These are phyloP conservation scores for Acleris literana DNA, from an alignment of 2,888 invertebrate species.

Conservation along the genomic window DNA sequence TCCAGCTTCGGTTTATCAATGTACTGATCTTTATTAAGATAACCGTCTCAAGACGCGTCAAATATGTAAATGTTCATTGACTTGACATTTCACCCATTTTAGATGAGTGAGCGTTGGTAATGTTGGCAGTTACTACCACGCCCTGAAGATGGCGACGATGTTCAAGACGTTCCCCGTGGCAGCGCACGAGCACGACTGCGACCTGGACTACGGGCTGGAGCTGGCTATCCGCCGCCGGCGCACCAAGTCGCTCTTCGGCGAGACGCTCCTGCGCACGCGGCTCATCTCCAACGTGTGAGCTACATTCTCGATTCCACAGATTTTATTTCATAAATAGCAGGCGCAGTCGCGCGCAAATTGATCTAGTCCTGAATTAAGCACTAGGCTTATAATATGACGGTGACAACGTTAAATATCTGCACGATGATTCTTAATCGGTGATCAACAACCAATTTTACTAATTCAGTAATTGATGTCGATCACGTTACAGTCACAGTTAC, in stretches of 20 bases:
- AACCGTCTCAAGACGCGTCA: no score
- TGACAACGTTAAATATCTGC: no score
- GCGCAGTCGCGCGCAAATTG: neutral
- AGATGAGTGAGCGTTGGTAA: neutral
- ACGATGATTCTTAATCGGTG: no score
- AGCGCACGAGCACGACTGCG: conserved; percentile 53
- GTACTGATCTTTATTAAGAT: no score
- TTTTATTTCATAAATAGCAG: no score
- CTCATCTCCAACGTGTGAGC: conserved; percentile 68
- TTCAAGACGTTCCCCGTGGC: conserved; percentile 66
- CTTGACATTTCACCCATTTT: neutral
- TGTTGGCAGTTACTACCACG: conserved; percentile 63
- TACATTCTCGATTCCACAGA: neutral
- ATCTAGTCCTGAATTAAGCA: no score
- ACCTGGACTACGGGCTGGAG: conserved; percentile 70
- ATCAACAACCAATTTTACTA: no score
- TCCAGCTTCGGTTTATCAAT: no score
- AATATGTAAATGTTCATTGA: no score
- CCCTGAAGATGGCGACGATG: conserved; percentile 62
- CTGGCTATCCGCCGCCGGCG: conserved; percentile 74
- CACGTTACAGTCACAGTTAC: no score
- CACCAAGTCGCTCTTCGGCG: conserved; percentile 73
- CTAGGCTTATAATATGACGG: no score
- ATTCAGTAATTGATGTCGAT: no score
- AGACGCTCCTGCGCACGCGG: conserved; percentile 68